Evolutionary conservation across 2,888 invertebrate species (phyloP).

Genomic region (Pollenia angustigena): DNA sequence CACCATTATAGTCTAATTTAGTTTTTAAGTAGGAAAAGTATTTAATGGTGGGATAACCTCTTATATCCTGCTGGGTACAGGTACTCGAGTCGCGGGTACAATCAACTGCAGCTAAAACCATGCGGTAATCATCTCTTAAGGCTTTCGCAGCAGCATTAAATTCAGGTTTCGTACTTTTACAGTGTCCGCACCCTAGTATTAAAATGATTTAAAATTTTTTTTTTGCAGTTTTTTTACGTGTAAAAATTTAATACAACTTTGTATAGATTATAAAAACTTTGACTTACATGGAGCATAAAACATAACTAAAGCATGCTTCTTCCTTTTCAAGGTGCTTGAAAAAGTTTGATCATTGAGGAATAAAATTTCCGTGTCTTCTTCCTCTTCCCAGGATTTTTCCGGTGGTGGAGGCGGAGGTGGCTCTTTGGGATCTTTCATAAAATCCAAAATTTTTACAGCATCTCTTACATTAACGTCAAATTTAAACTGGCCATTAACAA

Average conservation of each 20-base stretch:
- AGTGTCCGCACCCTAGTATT: constrained; percentile 93
- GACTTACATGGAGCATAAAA: constrained; percentile 96
- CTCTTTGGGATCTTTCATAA: constrained; percentile 93
- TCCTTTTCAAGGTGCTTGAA: constrained; percentile 90
- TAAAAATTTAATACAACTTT: background rate
- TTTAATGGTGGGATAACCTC: constrained; percentile 94
- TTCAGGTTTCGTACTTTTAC: constrained; percentile 94
- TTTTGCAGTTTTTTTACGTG: too few species aligned
- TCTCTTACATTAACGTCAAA: constrained; percentile 92
- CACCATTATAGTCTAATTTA: constrained; percentile 89
- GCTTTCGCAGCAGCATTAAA: constrained; percentile 90
- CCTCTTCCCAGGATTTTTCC: constrained; percentile 92
- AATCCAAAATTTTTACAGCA: constrained; percentile 90
- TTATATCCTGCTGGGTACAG: constrained; percentile 89
- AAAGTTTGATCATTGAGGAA: constrained; percentile 91
- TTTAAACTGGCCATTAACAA: constrained; percentile 89
- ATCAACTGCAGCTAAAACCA: constrained; percentile 93
- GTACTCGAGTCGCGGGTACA: constrained; percentile 88
- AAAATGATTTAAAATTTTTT: background rate
- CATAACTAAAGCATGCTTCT: constrained; percentile 94
- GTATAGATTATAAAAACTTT: background rate
- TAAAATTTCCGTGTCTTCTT: constrained; percentile 89
- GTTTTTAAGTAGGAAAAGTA: constrained; percentile 92
- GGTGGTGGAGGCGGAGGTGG: constrained; percentile 93
- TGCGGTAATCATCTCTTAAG: constrained; percentile 90